Conservation (phyloP, 1,140 invertebrate genomes). For the Drosophila fuyamai region DNA sequence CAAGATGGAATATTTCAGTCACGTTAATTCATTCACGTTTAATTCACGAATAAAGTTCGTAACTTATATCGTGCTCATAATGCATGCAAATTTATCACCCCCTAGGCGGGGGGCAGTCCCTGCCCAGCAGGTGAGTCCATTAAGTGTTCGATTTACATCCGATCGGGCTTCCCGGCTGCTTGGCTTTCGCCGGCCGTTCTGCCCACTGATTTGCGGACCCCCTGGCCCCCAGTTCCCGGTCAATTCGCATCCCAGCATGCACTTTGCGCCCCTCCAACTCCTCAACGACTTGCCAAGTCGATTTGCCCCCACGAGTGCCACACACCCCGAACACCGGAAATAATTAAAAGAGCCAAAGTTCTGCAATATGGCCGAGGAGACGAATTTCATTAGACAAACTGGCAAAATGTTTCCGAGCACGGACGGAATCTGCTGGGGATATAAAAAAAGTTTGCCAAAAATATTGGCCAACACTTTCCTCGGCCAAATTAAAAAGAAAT, state of each 20-base stretch:
- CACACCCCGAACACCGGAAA: slow-evolving; percentile 51
- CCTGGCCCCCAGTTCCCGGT: slow-evolving; percentile 3
- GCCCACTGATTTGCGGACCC: slow-evolving; percentile 53
- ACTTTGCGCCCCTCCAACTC: slow-evolving; percentile 34
- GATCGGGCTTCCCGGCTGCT: slow-evolving; percentile 10
- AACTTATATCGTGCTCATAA: slow-evolving; percentile 78
- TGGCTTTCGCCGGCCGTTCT: slow-evolving; percentile 9
- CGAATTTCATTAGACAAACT: slow-evolving; percentile 73
- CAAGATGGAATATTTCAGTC: slow-evolving; percentile 79
- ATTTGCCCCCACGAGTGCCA: slow-evolving; percentile 36
- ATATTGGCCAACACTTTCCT: slow-evolving; percentile 65
- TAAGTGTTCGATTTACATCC: slow-evolving; percentile 79
- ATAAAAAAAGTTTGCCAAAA: slow-evolving; percentile 73
- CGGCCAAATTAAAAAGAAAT: slow-evolving; percentile 61
- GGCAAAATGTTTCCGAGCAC: slow-evolving; percentile 35
- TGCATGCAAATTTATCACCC: slow-evolving; percentile 73
- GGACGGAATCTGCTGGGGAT: slow-evolving; percentile 61
- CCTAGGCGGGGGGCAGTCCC: not conserved
- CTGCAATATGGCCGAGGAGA: slow-evolving; percentile 61
- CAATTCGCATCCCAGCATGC: slow-evolving; percentile 45
- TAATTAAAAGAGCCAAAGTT: slow-evolving; percentile 68
- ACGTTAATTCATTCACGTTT: slow-evolving; percentile 78
- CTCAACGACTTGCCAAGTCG: slow-evolving; percentile 63
- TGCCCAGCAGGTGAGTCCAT: slow-evolving; percentile 63
- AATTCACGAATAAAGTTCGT: slow-evolving; percentile 74